Evolutionary conservation across 2,113 vertebrate genomes (phyloP).

Genomic region (Desmodus rotundus): DNA sequence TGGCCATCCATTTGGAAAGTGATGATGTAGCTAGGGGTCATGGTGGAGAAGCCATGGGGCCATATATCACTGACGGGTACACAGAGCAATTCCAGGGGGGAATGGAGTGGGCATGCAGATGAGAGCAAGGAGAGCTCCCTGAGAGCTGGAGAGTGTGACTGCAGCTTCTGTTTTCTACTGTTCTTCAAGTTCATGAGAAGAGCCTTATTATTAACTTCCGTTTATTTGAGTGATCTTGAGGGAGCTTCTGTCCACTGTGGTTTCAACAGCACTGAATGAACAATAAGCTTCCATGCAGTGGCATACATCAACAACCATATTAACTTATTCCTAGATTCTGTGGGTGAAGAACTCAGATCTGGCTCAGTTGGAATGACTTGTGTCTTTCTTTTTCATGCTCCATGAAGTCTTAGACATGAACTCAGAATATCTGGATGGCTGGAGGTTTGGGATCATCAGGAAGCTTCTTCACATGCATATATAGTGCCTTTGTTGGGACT

Average conservation of each 20-base stretch:
- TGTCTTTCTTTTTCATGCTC: background rate
- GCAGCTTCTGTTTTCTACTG: background rate
- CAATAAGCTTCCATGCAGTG: background rate
- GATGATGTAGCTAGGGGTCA: background rate
- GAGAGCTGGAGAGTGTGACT: background rate
- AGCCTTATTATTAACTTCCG: background rate
- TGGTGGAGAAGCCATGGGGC: background rate
- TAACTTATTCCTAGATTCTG: background rate
- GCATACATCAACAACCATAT: background rate
- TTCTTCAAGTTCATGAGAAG: background rate
- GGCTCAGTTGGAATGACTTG: background rate
- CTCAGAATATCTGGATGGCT: background rate
- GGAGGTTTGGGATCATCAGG: background rate
- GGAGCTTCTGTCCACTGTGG: background rate
- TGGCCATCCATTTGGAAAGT: background rate
- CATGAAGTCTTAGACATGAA: background rate
- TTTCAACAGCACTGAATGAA: background rate
- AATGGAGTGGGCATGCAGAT: background rate
- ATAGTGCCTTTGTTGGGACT: background rate
- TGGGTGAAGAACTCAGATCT: background rate
- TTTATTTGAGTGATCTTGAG: background rate
- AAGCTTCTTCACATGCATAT: background rate
- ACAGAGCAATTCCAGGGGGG: background rate
- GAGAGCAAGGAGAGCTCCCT: background rate
- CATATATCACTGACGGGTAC: background rate